These are phyloP conservation scores for Orestias chungarensis DNA, from an alignment of 2,797 vertebrate genomes.

Conservation along the genomic window DNA sequence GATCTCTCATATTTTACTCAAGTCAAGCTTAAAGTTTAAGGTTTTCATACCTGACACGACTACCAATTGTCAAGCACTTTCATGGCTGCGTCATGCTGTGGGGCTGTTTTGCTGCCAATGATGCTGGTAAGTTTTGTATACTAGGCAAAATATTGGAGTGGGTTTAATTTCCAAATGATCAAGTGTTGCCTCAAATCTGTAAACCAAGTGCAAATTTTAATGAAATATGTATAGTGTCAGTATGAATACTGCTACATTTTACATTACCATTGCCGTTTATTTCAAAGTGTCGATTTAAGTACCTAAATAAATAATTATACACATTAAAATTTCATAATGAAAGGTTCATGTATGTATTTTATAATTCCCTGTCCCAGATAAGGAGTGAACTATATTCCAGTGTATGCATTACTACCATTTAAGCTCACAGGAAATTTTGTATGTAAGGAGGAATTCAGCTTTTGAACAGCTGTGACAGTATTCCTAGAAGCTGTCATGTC, in stretches of 20 bases:
- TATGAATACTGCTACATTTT: too few relatives aligned
- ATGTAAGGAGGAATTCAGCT: background rate
- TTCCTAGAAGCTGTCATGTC: background rate
- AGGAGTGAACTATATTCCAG: background rate
- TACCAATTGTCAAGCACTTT: background rate
- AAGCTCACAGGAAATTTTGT: background rate
- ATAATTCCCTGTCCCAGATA: too few relatives aligned
- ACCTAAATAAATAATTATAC: background rate
- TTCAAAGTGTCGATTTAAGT: background rate
- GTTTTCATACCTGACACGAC: background rate
- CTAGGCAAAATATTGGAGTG: background rate
- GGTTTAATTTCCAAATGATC: background rate
- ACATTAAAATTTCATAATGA: background rate
- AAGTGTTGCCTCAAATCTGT: background rate
- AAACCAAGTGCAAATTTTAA: background rate
- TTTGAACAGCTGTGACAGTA: background rate
- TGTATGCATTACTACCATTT: background rate
- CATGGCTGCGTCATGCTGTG: background rate
- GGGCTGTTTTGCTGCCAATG: background rate
- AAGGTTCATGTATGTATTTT: background rate
- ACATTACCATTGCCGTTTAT: background rate
- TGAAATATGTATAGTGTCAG: too few relatives aligned
- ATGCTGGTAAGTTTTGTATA: background rate
- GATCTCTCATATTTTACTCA: background rate
- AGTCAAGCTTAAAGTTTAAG: background rate